These are phyloP conservation scores for Gallinago nigripennis DNA, from an alignment of 2,797 vertebrate genomes.

Conservation along the genomic window DNA sequence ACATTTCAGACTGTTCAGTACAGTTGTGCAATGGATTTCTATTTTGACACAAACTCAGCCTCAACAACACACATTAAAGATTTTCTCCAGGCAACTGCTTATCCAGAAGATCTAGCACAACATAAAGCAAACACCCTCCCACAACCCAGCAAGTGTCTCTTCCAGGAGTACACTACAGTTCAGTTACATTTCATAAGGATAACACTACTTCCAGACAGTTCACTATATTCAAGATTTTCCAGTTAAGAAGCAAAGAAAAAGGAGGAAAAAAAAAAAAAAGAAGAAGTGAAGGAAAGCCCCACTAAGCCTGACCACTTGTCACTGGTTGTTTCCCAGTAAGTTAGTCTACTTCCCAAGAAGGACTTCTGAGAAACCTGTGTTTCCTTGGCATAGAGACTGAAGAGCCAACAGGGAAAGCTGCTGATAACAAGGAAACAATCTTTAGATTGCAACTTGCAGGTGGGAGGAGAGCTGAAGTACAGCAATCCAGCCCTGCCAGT, in stretches of 20 bases:
- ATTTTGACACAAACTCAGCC: background rate
- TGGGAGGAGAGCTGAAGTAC: background rate
- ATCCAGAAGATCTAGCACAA: background rate
- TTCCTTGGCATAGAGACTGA: background rate
- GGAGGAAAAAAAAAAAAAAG: too few species aligned
- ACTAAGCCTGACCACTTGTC: background rate
- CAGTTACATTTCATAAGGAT: background rate
- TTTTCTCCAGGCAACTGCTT: background rate
- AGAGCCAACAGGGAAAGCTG: background rate
- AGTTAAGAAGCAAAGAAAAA: background rate
- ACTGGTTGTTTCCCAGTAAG: background rate
- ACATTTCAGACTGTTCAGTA: background rate
- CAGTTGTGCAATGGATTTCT: background rate
- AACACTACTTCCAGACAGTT: background rate
- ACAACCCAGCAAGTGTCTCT: background rate
- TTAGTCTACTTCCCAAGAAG: background rate
- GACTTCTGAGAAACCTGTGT: background rate
- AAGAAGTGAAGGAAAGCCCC: background rate
- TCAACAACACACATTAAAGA: background rate
- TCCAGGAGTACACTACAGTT: background rate
- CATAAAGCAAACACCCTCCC: background rate
- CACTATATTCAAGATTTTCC: background rate
- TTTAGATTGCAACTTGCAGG: background rate
- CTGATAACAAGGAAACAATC: background rate
- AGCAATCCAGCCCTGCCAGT: background rate